Evolutionary conservation across 2,797 vertebrate genomes (phyloP).

Genomic region (Chelidonichthys spinosus): DNA sequence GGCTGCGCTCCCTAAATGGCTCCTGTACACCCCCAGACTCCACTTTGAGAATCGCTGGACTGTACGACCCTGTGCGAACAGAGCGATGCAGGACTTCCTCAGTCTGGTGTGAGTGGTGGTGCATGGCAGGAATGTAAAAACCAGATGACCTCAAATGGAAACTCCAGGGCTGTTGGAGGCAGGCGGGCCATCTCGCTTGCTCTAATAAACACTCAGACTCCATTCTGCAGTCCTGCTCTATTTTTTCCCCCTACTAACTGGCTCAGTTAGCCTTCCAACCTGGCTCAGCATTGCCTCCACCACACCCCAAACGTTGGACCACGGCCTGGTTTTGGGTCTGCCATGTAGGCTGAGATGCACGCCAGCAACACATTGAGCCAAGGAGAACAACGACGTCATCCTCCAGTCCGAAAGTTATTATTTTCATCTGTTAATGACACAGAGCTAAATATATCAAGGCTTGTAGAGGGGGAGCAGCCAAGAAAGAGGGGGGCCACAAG

Average conservation of each 20-base stretch:
- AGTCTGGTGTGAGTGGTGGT: conserved; percentile 53
- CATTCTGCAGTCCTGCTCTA: conserved; percentile 34
- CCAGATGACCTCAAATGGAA: conserved; percentile 85
- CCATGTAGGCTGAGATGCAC: conserved; percentile 36
- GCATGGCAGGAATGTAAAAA: conserved; percentile 81
- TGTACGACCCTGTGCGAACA: conserved; percentile 22
- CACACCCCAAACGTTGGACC: conserved; percentile 65
- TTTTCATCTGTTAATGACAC: conserved; percentile 84
- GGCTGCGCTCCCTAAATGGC: conserved; percentile 48
- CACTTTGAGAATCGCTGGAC: conserved; percentile 43
- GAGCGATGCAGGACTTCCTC: conserved; percentile 63
- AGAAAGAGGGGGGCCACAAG: conserved; percentile 38
- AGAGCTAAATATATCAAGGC: conserved; percentile 79
- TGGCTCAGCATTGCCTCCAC: conserved; percentile 53
- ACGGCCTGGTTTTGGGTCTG: conserved; percentile 50
- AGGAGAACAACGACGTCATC: conserved; percentile 77
- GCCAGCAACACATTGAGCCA: conserved; percentile 35
- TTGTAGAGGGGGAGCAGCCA: conserved; percentile 30
- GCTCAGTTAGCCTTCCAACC: conserved; percentile 33
- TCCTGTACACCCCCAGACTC: conserved; percentile 21
- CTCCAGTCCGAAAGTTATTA: conserved; percentile 72
- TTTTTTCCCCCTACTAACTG: not conserved
- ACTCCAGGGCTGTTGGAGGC: conserved; percentile 71
- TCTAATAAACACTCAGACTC: conserved; percentile 70
- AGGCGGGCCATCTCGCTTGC: conserved; percentile 65